phyloP scores from a whole-genome alignment of 2,888 invertebrate genomes.

The Scotopteryx bipunctaria region DNA sequence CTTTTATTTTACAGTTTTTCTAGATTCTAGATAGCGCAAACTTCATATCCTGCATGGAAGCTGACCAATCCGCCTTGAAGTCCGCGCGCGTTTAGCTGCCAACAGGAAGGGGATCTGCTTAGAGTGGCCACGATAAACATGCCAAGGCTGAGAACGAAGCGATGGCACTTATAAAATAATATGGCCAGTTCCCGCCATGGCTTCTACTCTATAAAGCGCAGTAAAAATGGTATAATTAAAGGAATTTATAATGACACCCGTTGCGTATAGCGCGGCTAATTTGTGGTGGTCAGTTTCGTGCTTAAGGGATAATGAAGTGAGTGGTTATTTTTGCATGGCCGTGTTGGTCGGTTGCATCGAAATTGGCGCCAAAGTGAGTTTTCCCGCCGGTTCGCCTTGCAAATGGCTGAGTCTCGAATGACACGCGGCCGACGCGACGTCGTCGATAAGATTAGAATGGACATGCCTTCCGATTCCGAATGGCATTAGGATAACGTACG shows the following conservation, averaged over 20 bases:
- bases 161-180: slow-evolving; percentile 61
- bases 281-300: slow-evolving; percentile 42
- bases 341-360: slow-evolving; percentile 62
- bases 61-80: slow-evolving; percentile 19
- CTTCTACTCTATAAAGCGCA: slow-evolving; percentile 58
- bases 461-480: slow-evolving; percentile 24
- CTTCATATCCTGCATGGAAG: slow-evolving; percentile 37
- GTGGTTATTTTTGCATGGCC: slow-evolving; percentile 51
- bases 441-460: slow-evolving; percentile 30
- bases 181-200: slow-evolving; percentile 55
- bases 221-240: slow-evolving; percentile 77
- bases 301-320: slow-evolving; percentile 27
- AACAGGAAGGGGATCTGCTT: slow-evolving; percentile 30
- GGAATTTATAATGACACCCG: slow-evolving; percentile 72
- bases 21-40: slow-evolving; percentile 49
- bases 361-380: slow-evolving; percentile 82
- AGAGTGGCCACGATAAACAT: slow-evolving; percentile 51
- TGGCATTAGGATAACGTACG: slow-evolving; percentile 8
- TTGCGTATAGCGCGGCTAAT: slow-evolving; percentile 48
- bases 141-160: slow-evolving; percentile 61
- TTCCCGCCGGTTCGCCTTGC: slow-evolving; percentile 80
- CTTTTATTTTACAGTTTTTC: slow-evolving; percentile 47
- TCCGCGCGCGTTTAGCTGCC: slow-evolving; percentile 9
- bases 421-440: slow-evolving; percentile 57
- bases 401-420: slow-evolving; percentile 78